Base-by-base conservation (phyloP, 2,113 vertebrate species). In the Strix aluco region DNA sequence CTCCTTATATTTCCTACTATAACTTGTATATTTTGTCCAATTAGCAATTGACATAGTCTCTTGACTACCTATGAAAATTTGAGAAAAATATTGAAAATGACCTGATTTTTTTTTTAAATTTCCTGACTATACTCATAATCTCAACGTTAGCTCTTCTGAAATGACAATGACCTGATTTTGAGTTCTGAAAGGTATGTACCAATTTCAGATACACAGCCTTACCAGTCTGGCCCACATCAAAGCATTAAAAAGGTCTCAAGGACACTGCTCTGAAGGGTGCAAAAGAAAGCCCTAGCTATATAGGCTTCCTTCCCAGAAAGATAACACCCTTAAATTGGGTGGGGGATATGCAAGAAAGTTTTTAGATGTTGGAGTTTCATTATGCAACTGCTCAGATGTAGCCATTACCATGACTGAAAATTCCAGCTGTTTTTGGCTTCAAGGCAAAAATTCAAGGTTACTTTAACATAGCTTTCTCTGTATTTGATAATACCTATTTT, bases 401-500 rank as follows among this genome's bases (percentile, higher is more conserved):
- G 44, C 46, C 62, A 80, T 59, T 82, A 77, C 71, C 44, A 47
- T 57, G 62, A 51, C 22, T 42, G 42, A 94, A 88, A 92, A 72
- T 81, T 81, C 62, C 84, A 90, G 71, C 46, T 32, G 54, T 40
- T 92, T 94, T 86, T 93, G 46, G n/a, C 89, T 88, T 95, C 77
- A 81, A 89, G 90, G 71, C 65, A 96, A 54, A 63, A 52, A 74
- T 32, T 85, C 49, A 83, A 92, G 78, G 36, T 84, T 95, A 86
- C 67, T 93, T 94, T 86, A 81, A 84, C 59, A 52, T 27, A 90
- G 8, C 40, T 95, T 94, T 94, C 69, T 77, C 93, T 61, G 42
- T 51, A 80, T 93, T 91, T 46, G 44, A 91, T 94, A 94, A 75
- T 81, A 81, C 58, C 63, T 93, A 86, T 75, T 94, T 96, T 96